Conservation (phyloP, 2,888 invertebrate genomes). For the Chrysomela aeneicollis region DNA sequence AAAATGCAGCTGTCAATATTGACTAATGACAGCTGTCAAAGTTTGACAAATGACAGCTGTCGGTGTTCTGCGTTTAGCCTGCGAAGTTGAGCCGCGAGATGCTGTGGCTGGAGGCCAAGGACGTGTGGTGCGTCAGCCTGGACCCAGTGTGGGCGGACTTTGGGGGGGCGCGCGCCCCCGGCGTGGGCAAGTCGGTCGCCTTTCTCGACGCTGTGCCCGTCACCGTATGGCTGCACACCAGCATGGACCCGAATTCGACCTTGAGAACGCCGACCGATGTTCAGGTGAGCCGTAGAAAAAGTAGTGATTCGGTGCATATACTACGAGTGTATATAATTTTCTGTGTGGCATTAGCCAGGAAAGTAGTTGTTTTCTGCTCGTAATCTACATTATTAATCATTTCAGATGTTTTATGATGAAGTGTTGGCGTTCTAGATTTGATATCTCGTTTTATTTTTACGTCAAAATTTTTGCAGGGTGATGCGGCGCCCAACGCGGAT, state of each 20-base stretch:
- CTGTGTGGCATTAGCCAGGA: no score
- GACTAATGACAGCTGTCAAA: no score
- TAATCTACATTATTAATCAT: no score
- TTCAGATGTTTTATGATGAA: no score
- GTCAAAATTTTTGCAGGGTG: background rate
- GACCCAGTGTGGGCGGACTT: constrained; percentile 96
- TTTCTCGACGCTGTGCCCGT: constrained; percentile 87
- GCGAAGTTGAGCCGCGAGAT: constrained; percentile 54
- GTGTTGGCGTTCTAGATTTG: no score
- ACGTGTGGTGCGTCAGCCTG: constrained; percentile 86
- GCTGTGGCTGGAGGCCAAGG: constrained; percentile 85
- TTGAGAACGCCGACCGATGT: constrained; percentile 27
- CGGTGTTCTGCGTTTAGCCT: background rate
- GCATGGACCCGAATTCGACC: constrained; percentile 60
- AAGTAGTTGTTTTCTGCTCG: no score
- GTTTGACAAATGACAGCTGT: no score
- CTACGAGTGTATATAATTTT: no score
- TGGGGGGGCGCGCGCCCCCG: constrained; percentile 80
- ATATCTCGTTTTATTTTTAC: no score
- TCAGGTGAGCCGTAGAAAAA: background rate
- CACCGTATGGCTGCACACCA: constrained; percentile 80
- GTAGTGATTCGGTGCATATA: no score
- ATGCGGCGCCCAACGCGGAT: constrained; percentile 65
- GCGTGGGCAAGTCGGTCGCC: constrained; percentile 77
- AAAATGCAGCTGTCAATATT: no score